These are phyloP conservation scores for Ridgeia piscesae DNA, from an alignment of 1,140 invertebrate species.

Conservation along the genomic window DNA sequence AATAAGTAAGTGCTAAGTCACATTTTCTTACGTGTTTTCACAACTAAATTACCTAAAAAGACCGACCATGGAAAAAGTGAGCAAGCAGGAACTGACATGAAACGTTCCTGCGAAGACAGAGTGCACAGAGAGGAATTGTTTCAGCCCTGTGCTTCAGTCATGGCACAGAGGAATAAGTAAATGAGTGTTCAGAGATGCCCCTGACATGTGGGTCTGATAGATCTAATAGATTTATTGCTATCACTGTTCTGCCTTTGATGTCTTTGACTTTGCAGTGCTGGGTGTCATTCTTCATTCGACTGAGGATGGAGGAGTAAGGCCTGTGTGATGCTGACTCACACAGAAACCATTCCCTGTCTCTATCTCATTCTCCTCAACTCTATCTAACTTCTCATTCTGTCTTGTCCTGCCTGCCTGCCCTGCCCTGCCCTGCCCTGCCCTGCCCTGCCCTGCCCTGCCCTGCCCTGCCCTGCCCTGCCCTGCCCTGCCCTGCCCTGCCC, in stretches of 20 bases:
- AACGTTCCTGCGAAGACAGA: neutral
- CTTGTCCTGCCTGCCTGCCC: too few species aligned
- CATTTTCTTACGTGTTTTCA: neutral
- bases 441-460: too few species aligned
- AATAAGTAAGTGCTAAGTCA: neutral
- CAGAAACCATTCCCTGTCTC: too few species aligned
- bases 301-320: too few species aligned
- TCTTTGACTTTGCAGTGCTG: too few species aligned
- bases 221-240: slow-evolving; percentile 1
- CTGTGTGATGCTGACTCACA: too few species aligned
- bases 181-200: neutral
- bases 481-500: too few species aligned
- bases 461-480: too few species aligned
- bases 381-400: too few species aligned
- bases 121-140: neutral
- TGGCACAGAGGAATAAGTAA: neutral
- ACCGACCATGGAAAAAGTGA: neutral
- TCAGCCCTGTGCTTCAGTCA: neutral
- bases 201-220: neutral
- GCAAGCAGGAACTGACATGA: neutral
- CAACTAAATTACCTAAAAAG: neutral
- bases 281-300: too few species aligned
- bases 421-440: too few species aligned
- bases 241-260: neutral
- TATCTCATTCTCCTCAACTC: too few species aligned